Conservation (phyloP, 2,113 vertebrate species). For the Tinamus guttatus region DNA sequence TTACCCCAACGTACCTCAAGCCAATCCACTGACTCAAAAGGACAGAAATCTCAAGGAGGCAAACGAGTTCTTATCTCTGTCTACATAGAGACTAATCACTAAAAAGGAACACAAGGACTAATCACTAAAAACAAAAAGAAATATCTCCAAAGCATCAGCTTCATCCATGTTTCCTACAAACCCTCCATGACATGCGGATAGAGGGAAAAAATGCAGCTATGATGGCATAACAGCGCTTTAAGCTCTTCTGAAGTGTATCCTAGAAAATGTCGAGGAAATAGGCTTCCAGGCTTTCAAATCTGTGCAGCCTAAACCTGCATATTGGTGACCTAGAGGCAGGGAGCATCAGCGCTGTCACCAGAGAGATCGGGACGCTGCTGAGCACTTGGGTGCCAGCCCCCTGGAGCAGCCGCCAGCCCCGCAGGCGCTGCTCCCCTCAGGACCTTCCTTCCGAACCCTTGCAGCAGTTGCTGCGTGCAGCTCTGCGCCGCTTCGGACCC, state of each 20-base stretch:
- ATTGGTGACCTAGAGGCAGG: background rate
- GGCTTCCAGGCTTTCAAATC: background rate
- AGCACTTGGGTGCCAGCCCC: background rate
- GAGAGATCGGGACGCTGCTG: background rate
- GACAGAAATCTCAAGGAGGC: slow-evolving; percentile 2
- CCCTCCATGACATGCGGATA: background rate
- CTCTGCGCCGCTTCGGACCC: background rate
- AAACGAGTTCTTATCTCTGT: background rate
- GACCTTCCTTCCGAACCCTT: background rate
- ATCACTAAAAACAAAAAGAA: background rate
- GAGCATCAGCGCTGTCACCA: background rate
- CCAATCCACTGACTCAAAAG: slow-evolving; percentile 15
- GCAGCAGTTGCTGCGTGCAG: background rate
- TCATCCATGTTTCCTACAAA: background rate
- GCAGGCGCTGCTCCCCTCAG: accelerated
- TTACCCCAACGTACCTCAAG: background rate
- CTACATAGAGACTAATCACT: no score
- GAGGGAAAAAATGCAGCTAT: background rate
- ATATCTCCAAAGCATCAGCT: background rate
- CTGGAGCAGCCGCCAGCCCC: background rate
- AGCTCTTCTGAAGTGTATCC: background rate
- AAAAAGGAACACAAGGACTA: background rate
- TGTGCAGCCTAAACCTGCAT: background rate
- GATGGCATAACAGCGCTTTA: background rate
- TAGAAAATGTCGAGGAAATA: background rate